Evolutionary conservation across 2,797 vertebrate species (phyloP).

Genomic region (Phrynocephalus vlangalii): DNA sequence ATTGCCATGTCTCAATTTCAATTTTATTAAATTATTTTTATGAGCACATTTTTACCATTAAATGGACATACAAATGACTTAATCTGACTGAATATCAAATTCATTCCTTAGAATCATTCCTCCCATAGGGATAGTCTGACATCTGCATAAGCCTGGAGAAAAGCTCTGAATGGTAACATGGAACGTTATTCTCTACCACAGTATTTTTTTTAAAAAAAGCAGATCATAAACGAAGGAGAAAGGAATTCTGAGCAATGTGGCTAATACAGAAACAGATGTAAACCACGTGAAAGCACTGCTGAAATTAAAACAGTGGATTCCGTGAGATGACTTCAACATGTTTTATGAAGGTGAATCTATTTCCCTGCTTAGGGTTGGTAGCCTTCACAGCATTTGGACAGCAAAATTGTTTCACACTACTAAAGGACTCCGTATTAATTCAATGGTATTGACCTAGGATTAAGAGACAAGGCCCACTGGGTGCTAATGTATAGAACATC

Average conservation of each 20-base stretch:
- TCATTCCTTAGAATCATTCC: slow-evolving; percentile 4
- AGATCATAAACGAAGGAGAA: slow-evolving; percentile 25
- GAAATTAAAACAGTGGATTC: slow-evolving; percentile 2
- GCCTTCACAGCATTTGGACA: slow-evolving; percentile 52
- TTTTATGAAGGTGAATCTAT: slow-evolving; percentile 41
- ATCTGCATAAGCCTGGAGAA: not conserved
- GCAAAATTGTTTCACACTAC: slow-evolving; percentile 63
- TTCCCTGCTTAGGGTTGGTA: slow-evolving; percentile 45
- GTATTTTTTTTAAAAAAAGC: not conserved
- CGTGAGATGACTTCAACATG: slow-evolving; percentile 17
- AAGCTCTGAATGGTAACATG: slow-evolving; percentile 33
- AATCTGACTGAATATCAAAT: slow-evolving; percentile 51
- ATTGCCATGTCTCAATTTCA: slow-evolving; percentile 40
- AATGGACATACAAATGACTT: slow-evolving; percentile 49
- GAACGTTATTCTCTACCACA: slow-evolving; percentile 14
- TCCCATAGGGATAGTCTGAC: slow-evolving; percentile 24
- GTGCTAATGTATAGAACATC: slow-evolving; percentile 54
- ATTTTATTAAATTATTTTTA: slow-evolving; percentile 46
- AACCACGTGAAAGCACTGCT: slow-evolving; percentile 24
- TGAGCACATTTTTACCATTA: slow-evolving; percentile 29
- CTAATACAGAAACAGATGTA: slow-evolving; percentile 25
- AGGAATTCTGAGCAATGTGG: not conserved
- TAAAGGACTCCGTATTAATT: slow-evolving; percentile 65
- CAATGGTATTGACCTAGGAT: slow-evolving; percentile 57
- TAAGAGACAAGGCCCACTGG: slow-evolving; percentile 59